A percentile compares a stretch with the other conserved stretches of the same genome.
phyloP scores from a whole-genome alignment of 2,113 vertebrate species.

The Mystacornis crossleyi region DNA sequence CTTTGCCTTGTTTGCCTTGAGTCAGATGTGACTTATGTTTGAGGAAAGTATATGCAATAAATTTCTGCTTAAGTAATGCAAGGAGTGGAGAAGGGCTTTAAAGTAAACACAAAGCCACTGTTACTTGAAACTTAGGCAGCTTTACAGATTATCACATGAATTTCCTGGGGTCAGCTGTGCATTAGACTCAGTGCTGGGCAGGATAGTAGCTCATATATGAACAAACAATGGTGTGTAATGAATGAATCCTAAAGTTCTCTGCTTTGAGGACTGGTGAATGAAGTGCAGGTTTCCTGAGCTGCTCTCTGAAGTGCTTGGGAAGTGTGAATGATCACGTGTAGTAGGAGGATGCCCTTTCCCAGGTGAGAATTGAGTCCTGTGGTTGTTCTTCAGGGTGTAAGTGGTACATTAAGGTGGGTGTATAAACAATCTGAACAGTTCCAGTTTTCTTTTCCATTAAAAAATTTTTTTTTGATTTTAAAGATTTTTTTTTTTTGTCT shows the following conservation, averaged over 20 bases:
- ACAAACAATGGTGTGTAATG: neutral
- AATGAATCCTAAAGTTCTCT: neutral
- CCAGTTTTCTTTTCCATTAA: neutral
- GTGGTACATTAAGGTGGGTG: neutral
- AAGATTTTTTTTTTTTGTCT: neutral
- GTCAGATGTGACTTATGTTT: neutral
- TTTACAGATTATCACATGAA: constrained; percentile 25
- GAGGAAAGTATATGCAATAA: neutral
- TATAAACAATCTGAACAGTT: neutral
- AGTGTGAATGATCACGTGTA: neutral
- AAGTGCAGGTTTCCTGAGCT: neutral
- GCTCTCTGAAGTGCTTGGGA: neutral
- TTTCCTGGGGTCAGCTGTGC: neutral
- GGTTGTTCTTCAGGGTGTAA: neutral
- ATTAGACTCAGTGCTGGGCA: neutral
- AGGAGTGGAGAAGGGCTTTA: constrained; percentile 1
- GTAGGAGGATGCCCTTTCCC: neutral
- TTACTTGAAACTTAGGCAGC: neutral
- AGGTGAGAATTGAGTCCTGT: neutral
- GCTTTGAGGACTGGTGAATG: neutral
- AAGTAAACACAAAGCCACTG: neutral
- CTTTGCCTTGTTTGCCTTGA: neutral
- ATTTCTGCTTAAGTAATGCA: constrained; percentile 14
- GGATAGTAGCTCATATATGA: neutral
- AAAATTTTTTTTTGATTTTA: neutral